phyloP scores from a whole-genome alignment of 2,113 vertebrate species.

The Sapayoa aenigma region DNA sequence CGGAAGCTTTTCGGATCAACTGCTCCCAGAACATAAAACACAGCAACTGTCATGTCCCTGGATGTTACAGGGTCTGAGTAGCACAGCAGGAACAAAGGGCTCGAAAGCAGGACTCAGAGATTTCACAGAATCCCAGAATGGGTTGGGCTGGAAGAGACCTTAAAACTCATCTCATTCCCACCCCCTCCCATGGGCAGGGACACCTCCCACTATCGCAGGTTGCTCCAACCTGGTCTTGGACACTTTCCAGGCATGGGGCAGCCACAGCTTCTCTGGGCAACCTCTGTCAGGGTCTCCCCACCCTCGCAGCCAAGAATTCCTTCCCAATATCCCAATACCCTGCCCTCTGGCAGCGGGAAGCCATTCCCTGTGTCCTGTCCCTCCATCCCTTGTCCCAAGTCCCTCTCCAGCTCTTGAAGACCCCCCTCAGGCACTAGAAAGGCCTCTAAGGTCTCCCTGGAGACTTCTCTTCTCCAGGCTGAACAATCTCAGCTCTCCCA shows the following conservation, averaged over 20 bases:
- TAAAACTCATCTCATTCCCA: neutral
- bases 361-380: neutral
- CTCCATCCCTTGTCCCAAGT: neutral
- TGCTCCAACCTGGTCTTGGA: rapidly evolving
- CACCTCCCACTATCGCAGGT: rapidly evolving
- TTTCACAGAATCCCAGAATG: neutral
- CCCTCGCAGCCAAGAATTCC: rapidly evolving
- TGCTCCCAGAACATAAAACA: neutral
- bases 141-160: neutral
- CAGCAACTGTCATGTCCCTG: neutral
- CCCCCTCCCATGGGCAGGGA: neutral
- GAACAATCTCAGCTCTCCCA: too few species aligned
- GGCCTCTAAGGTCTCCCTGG: neutral
- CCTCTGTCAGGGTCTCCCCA: rapidly evolving
- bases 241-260: neutral
- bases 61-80: neutral
- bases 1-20: neutral
- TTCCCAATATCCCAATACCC: rapidly evolving
- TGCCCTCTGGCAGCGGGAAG: neutral
- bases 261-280: neutral
- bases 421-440: rapidly evolving
- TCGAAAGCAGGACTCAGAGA: neutral
- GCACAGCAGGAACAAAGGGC: neutral
- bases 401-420: neutral
- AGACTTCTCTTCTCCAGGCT: neutral